Conservation (phyloP, 2,113 vertebrate genomes). For the Strigops habroptila region DNA sequence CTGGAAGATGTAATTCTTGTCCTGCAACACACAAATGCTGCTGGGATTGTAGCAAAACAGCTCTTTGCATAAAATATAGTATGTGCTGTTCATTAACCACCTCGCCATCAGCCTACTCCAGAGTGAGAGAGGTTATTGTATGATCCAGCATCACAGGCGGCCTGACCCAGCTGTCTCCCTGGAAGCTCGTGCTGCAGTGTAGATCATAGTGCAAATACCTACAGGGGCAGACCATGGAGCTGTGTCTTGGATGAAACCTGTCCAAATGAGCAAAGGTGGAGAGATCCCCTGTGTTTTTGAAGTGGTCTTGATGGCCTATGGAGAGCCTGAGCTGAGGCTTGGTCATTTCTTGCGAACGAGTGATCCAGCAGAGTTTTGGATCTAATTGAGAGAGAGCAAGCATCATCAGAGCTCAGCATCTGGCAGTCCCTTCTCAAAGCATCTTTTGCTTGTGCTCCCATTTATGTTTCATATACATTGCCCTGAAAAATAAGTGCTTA, state of each 20-base stretch:
- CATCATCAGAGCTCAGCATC: neutral
- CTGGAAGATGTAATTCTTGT: neutral
- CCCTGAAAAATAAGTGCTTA: neutral
- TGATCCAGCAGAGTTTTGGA: neutral
- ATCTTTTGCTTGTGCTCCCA: neutral
- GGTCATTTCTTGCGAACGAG: rapidly evolving
- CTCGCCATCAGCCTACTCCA: neutral
- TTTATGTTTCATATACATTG: neutral
- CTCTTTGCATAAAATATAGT: neutral
- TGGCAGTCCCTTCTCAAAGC: neutral
- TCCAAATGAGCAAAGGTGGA: neutral
- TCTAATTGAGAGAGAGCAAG: neutral
- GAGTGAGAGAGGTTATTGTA: neutral
- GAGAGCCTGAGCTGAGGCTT: neutral
- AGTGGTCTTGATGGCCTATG: neutral
- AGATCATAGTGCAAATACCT: neutral
- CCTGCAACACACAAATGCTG: neutral
- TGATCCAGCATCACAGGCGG: rapidly evolving
- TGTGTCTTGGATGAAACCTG: neutral
- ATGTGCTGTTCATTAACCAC: neutral
- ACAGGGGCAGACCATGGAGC: rapidly evolving
- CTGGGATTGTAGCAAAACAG: neutral
- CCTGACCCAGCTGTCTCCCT: neutral
- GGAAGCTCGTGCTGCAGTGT: neutral
- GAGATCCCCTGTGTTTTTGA: neutral